A percentile compares a stretch with the other conserved stretches of the same genome.
These are phyloP conservation scores for Camponotus floridanus DNA, from an alignment of 1,140 invertebrate species.

Conservation along the genomic window DNA sequence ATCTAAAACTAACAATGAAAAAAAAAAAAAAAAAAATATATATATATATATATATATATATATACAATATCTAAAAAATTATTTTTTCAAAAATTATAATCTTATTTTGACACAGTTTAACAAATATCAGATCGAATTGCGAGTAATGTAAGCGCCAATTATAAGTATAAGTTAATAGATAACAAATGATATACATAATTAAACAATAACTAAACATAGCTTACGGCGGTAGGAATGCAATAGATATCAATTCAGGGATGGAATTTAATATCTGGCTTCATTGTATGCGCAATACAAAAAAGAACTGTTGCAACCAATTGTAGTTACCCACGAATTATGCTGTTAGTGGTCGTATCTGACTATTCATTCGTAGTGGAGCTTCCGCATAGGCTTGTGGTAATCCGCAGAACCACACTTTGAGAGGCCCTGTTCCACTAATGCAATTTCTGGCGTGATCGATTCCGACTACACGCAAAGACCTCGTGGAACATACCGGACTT, in stretches of 20 bases:
- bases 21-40: too few relatives aligned
- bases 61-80: too few relatives aligned
- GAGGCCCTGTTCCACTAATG: constrained; percentile 53
- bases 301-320: constrained; percentile 29
- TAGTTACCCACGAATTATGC: constrained; percentile 56
- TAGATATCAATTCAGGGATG: neutral
- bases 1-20: too few relatives aligned
- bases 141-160: neutral
- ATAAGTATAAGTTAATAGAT: neutral
- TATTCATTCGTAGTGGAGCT: constrained; percentile 37
- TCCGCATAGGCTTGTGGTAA: constrained; percentile 44
- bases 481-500: constrained; percentile 38
- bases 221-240: neutral
- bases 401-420: constrained; percentile 62
- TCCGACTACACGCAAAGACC: constrained; percentile 36
- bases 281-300: neutral
- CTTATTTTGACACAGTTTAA: neutral
- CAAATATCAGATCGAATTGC: neutral
- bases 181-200: neutral
- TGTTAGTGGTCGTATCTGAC: constrained; percentile 43
- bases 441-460: constrained; percentile 56
- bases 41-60: too few relatives aligned
- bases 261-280: neutral
- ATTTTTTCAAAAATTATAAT: too few relatives aligned
- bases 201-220: neutral